phyloP scores from a whole-genome alignment of 2,113 vertebrate species.

The Gallinago undulata region DNA sequence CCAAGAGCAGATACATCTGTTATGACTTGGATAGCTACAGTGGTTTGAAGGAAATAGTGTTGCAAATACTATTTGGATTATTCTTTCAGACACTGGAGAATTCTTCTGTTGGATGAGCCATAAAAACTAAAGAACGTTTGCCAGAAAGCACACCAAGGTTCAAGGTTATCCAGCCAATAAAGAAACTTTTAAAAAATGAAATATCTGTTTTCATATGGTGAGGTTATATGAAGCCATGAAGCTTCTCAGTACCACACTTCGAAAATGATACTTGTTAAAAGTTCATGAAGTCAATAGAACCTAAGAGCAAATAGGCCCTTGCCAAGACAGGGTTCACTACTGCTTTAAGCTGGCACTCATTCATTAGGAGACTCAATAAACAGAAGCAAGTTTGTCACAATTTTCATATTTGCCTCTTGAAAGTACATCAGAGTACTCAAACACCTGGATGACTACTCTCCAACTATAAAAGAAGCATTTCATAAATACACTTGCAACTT shows the following conservation, averaged over 20 bases:
- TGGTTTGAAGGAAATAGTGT: background rate
- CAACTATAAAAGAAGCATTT: background rate
- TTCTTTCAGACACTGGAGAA: background rate
- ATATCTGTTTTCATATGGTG: background rate
- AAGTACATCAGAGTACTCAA: background rate
- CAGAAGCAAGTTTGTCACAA: background rate
- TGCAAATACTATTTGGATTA: background rate
- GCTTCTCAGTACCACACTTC: background rate
- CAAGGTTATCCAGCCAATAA: background rate
- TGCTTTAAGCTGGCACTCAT: background rate
- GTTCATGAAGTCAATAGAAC: background rate
- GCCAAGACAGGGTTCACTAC: background rate
- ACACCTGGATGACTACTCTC: rapidly evolving
- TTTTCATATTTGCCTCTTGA: background rate
- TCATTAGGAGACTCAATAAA: background rate
- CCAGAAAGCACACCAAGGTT: background rate
- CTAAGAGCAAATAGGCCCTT: background rate
- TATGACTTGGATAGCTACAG: background rate
- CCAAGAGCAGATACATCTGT: background rate
- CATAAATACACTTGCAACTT: background rate
- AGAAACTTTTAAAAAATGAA: background rate
- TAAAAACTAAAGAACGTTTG: background rate
- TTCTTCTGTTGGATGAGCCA: background rate
- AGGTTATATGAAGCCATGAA: background rate
- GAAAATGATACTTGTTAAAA: background rate